Evolutionary conservation across 2,113 vertebrate genomes (phyloP).

Genomic region (Atractosteus spatula): DNA sequence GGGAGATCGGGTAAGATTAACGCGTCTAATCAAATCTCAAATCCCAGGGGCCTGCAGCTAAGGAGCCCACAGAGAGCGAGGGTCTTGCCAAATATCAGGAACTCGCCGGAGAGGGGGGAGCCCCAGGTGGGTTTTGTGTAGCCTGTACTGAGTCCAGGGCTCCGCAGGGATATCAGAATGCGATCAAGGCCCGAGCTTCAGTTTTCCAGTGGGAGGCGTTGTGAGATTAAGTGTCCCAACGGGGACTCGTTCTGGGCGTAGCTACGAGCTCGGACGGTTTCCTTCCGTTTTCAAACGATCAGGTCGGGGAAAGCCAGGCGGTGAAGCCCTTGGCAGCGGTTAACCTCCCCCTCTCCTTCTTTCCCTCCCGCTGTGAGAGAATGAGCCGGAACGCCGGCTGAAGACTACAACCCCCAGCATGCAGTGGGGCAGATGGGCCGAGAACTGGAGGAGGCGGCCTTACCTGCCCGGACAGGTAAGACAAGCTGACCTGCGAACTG

Average conservation of each 20-base stretch:
- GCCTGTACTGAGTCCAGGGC: too few species aligned
- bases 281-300: too few species aligned
- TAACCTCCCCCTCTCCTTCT: neutral
- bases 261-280: too few species aligned
- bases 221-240: too few species aligned
- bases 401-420: constrained; percentile 72
- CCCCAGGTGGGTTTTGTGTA: constrained; percentile 4
- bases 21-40: constrained; percentile 21
- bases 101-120: constrained; percentile 35
- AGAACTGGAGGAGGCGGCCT: constrained; percentile 43
- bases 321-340: neutral
- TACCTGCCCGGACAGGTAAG: constrained; percentile 62
- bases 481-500: constrained; percentile 46
- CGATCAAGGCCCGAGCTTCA: too few species aligned
- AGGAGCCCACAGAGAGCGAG: constrained; percentile 12
- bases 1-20: constrained; percentile 13
- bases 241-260: too few species aligned
- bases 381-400: constrained; percentile 18
- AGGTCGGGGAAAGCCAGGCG: neutral
- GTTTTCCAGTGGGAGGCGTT: too few species aligned
- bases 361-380: neutral
- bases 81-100: constrained; percentile 8
- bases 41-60: constrained; percentile 27
- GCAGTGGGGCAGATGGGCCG: constrained; percentile 64
- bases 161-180: too few species aligned